Evolutionary conservation across 2,113 vertebrate genomes (phyloP), one percentile per base, ranked within the genome.

Genomic region (Speoplatyrhinus poulsoni): DNA sequence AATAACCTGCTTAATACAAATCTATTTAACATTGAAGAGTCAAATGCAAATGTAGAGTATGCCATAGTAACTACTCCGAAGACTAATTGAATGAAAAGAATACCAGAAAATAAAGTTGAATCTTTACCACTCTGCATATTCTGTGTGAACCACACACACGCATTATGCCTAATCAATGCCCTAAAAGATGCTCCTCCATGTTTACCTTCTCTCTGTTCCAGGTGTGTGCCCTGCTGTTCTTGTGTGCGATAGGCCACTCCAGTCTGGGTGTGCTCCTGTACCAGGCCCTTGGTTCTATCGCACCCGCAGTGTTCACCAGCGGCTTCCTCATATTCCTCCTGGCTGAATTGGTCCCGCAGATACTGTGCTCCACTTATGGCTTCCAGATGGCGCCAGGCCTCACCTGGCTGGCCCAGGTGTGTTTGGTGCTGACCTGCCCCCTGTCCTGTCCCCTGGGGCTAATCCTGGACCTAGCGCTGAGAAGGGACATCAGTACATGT

Each of bases 381-480:
- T 94, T 96, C 62, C 84, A 88, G 62, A 60, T 97, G 67, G 96
- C 95, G 0, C 93, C 95, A 2, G 88, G 84, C 3, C 87, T 94
- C 0, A 90, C 94, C 61, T 93, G 93, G 89, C 89, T 96, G 56
- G 94, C 94, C 79, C 95, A 94, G 87, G 82, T 95, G 7, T 93
- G 93, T 0, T 90, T 97, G 88, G 85, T 96, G 11, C 73, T 96
- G 66, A 94, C 95, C 1, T 93, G 91, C 62, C 95, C 95, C 0
- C 69, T 96, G 53, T 93, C 95, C 3, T 92, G 94, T 60, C 95
- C 95, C 0, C 87, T 96, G 48, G 94, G 95, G 0, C 91, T 95
- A 79, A 83, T 96, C 54, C 88, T 97, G 78, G 95, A 96, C 70
- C 70, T 93, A 76, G 90, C 82, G 0, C 82, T 95, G 64, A 80